Evolutionary conservation across 2,888 invertebrate genomes (phyloP), one percentile per base, ranked within the genome.

Genomic region (Cabera pusaria): DNA sequence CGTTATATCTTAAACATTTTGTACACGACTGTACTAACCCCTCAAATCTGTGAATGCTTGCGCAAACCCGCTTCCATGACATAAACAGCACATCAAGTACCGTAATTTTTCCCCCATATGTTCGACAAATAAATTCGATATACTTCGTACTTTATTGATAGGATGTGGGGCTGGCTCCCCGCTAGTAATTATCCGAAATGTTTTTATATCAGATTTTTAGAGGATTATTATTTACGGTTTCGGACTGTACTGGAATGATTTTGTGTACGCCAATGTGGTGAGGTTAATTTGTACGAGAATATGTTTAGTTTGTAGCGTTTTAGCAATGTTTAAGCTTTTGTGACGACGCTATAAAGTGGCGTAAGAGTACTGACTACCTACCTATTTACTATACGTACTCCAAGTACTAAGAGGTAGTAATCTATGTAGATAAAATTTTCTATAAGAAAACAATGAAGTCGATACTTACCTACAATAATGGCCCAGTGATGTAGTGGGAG

Each of bases 21-120:
- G 56, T 34, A 3, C 50, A 1, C 66, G 67, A 68, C 72, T 66
- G 78, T 88, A 82, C 82, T 34, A 38, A 83, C 87, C 88, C 87
- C 75, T 79, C 84, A 71, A 86, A 87, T 88, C 87, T 85, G 85
- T 88, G 88, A 87, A 88, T 88, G 88, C 87, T 88, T 88, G 86
- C 88, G 70, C 87, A 88, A 88, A 87, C 87, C 85, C 87, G 88
- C 88, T 88, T 88, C 83, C 86, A 86, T 86, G 86, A 82, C 83
- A 83, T 76, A 83, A 85, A 84, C 81, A 82, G 71, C 75, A 72
- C 68, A 75, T 80, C 66, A 82, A 83, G 79, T 77, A 84, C 61
- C 51, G 56, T 56, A 72, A 80, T 84, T 76, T 80, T 76, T 73
- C 51, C 36, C 39, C 46, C 53, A 52, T 41, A 41, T 33, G 56